Percentiles rank a stretch among this genome's conserved stretches.
Conservation (phyloP, 2,113 vertebrate genomes). For the Rhizomys pruinosus region DNA sequence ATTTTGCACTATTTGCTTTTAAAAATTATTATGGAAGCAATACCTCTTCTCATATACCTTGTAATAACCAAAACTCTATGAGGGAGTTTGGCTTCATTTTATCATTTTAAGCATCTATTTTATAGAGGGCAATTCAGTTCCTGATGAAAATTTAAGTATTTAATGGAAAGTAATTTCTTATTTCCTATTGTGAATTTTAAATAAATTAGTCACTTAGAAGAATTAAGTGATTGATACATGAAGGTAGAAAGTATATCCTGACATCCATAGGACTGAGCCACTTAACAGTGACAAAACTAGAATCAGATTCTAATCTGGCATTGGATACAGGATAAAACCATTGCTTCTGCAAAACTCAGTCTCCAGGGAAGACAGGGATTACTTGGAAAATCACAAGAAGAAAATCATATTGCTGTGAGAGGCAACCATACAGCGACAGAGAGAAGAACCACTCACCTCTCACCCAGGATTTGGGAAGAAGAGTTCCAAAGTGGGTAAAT, state of each 20-base stretch:
- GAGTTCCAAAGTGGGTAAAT: not conserved
- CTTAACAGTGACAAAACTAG: not conserved
- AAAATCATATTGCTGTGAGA: not conserved
- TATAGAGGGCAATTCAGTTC: not conserved
- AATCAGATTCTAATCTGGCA: not conserved
- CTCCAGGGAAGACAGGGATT: not conserved
- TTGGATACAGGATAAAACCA: not conserved
- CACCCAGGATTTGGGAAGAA: not conserved
- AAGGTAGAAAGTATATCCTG: not conserved
- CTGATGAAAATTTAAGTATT: not conserved
- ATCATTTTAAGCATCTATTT: not conserved
- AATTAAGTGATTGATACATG: not conserved
- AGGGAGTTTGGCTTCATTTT: not conserved
- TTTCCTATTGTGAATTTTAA: not conserved
- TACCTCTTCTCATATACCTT: not conserved
- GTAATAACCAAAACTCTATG: not conserved
- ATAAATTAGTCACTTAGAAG: not conserved
- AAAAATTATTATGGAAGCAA: not conserved
- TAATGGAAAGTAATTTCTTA: not conserved
- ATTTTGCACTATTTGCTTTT: not conserved
- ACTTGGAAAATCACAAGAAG: not conserved
- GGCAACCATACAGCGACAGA: not conserved
- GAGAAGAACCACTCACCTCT: not conserved
- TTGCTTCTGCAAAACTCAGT: not conserved
- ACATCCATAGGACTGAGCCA: not conserved